Evolutionary conservation across 2,113 vertebrate species (phyloP).

Genomic region (Macquaria australasica): DNA sequence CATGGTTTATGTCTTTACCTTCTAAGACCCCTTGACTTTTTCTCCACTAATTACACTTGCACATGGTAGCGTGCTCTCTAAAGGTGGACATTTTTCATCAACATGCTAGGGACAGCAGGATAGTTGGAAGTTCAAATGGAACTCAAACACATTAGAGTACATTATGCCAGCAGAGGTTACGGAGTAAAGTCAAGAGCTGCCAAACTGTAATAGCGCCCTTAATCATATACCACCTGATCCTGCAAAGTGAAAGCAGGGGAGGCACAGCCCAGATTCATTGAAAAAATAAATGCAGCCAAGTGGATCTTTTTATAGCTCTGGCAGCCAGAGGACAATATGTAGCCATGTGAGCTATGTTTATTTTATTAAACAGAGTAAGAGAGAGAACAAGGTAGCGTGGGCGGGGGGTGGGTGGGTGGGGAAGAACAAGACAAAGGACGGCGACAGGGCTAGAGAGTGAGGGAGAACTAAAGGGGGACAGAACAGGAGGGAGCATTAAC

Average conservation of each 20-base stretch:
- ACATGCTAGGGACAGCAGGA: constrained; percentile 23
- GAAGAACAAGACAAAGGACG: constrained; percentile 34
- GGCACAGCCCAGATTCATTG: constrained; percentile 64
- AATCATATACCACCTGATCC: constrained; percentile 69
- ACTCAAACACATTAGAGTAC: constrained; percentile 71
- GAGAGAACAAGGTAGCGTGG: constrained; percentile 13
- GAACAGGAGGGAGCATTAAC: constrained; percentile 46
- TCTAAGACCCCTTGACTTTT: constrained; percentile 41
- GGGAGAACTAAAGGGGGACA: constrained; percentile 22
- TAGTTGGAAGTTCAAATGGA: constrained; percentile 69
- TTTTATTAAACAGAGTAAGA: constrained; percentile 50
- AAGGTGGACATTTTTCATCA: constrained; percentile 62
- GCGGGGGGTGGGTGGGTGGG: not conserved
- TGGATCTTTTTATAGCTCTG: constrained; percentile 68
- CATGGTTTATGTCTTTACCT: constrained; percentile 26
- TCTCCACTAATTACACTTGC: constrained; percentile 59
- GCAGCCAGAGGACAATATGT: constrained; percentile 64
- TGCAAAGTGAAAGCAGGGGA: constrained; percentile 41
- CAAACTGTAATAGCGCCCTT: constrained; percentile 69
- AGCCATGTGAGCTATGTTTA: constrained; percentile 48
- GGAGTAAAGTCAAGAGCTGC: constrained; percentile 69
- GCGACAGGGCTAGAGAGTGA: constrained; percentile 1
- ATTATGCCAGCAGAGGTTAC: constrained; percentile 71
- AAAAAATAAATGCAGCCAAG: constrained; percentile 70
- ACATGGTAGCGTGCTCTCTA: constrained; percentile 40